Evolutionary conservation across 2,888 invertebrate genomes (phyloP), one percentile per base, ranked within the genome.

Genomic region (Vandiemenella viatica): DNA sequence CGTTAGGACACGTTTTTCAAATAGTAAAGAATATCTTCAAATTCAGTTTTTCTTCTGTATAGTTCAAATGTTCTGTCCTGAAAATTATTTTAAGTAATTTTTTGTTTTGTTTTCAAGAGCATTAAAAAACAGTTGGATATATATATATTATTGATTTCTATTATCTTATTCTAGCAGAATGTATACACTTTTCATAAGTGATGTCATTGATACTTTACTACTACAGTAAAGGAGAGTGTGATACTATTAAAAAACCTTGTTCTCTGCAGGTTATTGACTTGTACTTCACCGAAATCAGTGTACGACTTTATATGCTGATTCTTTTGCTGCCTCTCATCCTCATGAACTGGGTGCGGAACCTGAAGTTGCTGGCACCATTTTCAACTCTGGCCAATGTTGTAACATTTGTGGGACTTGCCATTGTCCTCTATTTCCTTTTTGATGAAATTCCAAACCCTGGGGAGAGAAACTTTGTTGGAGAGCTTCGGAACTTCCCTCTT

Each of bases 311-410:
- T 60, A 86, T 85, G 83, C 60, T 80, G 19, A 76, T 81, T 53
- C 71, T 84, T 32, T 69, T 89, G 3, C 52, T 87, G 40, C 84
- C 85, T 1, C 66, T 85, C 58, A 76, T 82, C 45, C 67, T 76
- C 3, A 75, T 85, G 57, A 83, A 81, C 64, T 76, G 77, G 63
- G 77, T 85, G 50, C 75, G 79, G 52, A 84, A 83, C 64, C 70
- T 91, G 50, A 86, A 86, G 64, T 64, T 80, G 22, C 66, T 93
- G 56, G 86, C 91, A 0, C 87, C 88, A 0, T 83, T 89, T 62
- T 90, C 91, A 0, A 77, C 82, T 42, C 61, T 83, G 16, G 92
- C 92, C 15, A 92, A 92, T 65, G 60, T 79, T 21, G 73, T 90
- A 37, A 89, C 87, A 13, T 74, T 83, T 46, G 66, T 77, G 13